Percentiles rank a stretch among this genome's conserved stretches.
Evolutionary conservation across 2,888 invertebrate species (phyloP).

Genomic region (Xestia xanthographa): DNA sequence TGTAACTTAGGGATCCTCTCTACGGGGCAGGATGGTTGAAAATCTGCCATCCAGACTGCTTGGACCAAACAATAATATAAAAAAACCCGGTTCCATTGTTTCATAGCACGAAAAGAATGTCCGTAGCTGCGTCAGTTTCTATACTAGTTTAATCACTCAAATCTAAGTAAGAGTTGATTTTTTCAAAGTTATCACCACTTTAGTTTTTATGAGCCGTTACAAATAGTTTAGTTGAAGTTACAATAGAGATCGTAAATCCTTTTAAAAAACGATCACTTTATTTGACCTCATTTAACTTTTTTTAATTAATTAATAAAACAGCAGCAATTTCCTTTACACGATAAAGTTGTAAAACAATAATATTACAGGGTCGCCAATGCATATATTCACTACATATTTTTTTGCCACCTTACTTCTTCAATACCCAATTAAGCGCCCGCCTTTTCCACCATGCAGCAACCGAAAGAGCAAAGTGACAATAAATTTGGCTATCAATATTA

Average conservation of each 20-base stretch:
- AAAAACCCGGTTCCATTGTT: neutral
- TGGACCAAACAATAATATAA: neutral
- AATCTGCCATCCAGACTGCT: neutral
- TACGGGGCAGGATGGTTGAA: neutral
- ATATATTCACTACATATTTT: neutral
- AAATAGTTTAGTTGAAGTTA: neutral
- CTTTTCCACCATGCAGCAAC: neutral
- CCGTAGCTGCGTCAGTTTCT: neutral
- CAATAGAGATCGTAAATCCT: neutral
- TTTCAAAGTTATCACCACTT: neutral
- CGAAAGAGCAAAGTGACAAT: conserved; percentile 31
- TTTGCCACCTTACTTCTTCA: neutral
- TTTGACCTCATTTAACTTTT: neutral
- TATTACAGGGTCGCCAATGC: neutral
- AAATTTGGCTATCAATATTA: conserved; percentile 56
- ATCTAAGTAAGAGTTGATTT: neutral
- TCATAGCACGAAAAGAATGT: neutral
- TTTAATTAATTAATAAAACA: neutral
- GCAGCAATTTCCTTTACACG: too few species aligned
- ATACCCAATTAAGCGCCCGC: conserved; percentile 13
- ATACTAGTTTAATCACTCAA: neutral
- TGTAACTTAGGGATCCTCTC: neutral
- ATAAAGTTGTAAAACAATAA: neutral
- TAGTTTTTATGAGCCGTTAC: neutral
- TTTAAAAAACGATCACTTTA: neutral